Percentiles rank a stretch among this genome's conserved stretches.
Evolutionary conservation across 2,797 vertebrate genomes (phyloP).

Genomic region (Pseudochromis fuscus): DNA sequence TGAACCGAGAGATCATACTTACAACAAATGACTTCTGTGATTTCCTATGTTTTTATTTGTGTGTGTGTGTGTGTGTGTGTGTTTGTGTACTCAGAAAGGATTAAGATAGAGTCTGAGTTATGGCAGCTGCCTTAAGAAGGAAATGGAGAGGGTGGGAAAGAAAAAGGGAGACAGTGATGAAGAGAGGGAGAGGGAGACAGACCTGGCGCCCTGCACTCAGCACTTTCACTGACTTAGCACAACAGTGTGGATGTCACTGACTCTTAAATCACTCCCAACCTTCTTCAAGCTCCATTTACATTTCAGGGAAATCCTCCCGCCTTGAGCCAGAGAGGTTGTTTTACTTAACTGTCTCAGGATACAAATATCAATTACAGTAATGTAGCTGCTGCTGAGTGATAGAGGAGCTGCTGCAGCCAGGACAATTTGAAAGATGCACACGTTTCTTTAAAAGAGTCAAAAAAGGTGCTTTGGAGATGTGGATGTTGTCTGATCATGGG

Average conservation of each 20-base stretch:
- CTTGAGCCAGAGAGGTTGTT: conserved; percentile 74
- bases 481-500: too few species aligned
- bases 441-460: too few species aligned
- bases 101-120: conserved; percentile 76
- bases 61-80: conserved; percentile 2
- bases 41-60: conserved; percentile 25
- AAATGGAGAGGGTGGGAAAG: conserved; percentile 60
- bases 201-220: conserved; percentile 72
- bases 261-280: conserved; percentile 81
- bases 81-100: conserved; percentile 63
- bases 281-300: conserved; percentile 74
- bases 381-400: conserved; percentile 59
- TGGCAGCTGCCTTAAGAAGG: conserved; percentile 66
- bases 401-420: conserved; percentile 17
- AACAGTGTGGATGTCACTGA: conserved; percentile 70
- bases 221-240: conserved; percentile 79
- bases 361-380: conserved; percentile 78
- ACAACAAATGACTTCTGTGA: conserved; percentile 48
- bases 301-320: conserved; percentile 77
- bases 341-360: conserved; percentile 77
- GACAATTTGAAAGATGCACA: conserved; percentile 1
- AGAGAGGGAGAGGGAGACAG: conserved; percentile 58
- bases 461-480: too few species aligned
- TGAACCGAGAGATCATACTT: conserved; percentile 36
- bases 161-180: conserved; percentile 59